These are phyloP conservation scores for Drosophila paranaensis DNA, from an alignment of 2,888 invertebrate species.

Conservation along the genomic window DNA sequence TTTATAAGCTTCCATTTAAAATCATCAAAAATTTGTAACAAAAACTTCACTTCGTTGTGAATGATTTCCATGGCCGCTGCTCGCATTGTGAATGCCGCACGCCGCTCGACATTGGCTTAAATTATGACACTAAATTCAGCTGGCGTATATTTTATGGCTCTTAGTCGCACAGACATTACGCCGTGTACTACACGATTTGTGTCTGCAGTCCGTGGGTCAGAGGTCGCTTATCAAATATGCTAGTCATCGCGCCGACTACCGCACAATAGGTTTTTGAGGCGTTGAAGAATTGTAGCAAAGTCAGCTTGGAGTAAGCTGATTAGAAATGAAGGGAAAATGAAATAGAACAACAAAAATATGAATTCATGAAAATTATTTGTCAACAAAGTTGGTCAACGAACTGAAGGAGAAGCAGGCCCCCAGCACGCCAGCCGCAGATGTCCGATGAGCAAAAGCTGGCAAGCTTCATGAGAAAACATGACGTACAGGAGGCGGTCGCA, in stretches of 20 bases:
- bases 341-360: conserved; percentile 22
- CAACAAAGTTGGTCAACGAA: conserved; percentile 32
- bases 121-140: conserved; percentile 58
- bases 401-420: conserved; percentile 14
- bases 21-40: too few relatives aligned
- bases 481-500: conserved; percentile 53
- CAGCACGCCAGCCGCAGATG: conserved; percentile 44
- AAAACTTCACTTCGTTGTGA: conserved; percentile 11
- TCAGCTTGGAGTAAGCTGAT: conserved; percentile 27
- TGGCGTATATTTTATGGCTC: conserved; percentile 51
- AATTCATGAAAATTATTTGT: conserved; percentile 14
- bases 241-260: conserved; percentile 21
- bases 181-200: conserved; percentile 45
- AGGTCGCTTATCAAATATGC: conserved; percentile 40
- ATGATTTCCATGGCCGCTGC: conserved; percentile 22
- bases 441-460: conserved; percentile 70
- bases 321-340: neutral
- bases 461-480: conserved; percentile 63
- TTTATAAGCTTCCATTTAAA: too few relatives aligned
- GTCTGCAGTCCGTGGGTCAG: neutral
- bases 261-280: neutral
- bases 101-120: conserved; percentile 42
- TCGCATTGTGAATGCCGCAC: conserved; percentile 27
- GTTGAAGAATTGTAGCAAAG: conserved; percentile 29
- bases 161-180: conserved; percentile 31